phyloP scores from a whole-genome alignment of 2,113 vertebrate species.

The Poeciliopsis retropinna region DNA sequence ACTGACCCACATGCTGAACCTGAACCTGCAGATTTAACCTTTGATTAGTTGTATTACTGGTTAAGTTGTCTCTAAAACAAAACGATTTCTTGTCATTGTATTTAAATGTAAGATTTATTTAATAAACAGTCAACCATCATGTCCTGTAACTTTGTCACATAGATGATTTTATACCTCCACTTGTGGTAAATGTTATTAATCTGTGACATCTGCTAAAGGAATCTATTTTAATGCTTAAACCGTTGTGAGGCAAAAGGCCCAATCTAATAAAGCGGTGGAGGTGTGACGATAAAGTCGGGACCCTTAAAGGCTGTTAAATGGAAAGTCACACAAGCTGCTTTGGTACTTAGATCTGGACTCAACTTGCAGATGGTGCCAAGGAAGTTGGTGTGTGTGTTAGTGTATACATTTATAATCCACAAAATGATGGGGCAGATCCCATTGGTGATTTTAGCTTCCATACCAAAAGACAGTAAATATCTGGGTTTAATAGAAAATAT shows the following conservation, averaged over 20 bases:
- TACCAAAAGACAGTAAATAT: neutral
- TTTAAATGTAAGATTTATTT: too few relatives aligned
- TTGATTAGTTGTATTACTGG: neutral
- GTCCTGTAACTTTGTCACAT: neutral
- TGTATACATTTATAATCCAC: neutral
- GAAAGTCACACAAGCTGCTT: constrained; percentile 47
- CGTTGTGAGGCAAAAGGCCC: constrained; percentile 35
- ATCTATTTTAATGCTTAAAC: constrained; percentile 51
- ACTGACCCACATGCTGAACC: neutral
- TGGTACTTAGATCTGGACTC: constrained; percentile 45
- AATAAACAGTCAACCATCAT: too few relatives aligned
- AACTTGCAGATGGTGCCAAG: constrained; percentile 47
- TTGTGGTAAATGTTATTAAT: neutral
- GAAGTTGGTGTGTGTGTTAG: neutral
- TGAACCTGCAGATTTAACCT: neutral
- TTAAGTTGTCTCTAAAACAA: neutral
- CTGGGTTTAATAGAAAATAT: neutral
- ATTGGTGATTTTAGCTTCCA: neutral
- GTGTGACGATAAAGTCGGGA: constrained; percentile 48
- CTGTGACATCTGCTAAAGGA: constrained; percentile 39
- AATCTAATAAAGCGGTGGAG: constrained; percentile 48
- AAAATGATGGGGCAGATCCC: neutral
- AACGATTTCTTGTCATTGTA: too few relatives aligned
- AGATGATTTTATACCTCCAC: neutral
- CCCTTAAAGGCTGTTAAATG: constrained; percentile 44